Evolutionary conservation across 2,113 vertebrate genomes (phyloP).

Genomic region (Xenopus laevis): DNA sequence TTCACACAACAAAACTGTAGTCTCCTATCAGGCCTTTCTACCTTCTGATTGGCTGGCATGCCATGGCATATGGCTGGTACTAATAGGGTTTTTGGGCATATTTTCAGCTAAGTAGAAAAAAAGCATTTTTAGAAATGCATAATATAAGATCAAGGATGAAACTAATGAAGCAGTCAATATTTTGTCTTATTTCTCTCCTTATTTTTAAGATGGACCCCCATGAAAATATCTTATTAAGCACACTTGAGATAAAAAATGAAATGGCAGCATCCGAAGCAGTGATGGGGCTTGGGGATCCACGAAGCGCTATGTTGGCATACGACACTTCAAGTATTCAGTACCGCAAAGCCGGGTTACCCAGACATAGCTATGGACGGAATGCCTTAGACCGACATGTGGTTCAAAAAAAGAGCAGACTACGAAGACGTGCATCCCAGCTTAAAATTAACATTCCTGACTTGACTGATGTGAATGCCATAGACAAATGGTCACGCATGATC

Average conservation of each 20-base stretch:
- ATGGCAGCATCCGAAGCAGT: constrained; percentile 90
- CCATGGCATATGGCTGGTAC: too few relatives aligned
- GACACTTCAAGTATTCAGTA: constrained; percentile 92
- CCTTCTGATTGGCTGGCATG: too few relatives aligned
- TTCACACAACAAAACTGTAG: too few relatives aligned
- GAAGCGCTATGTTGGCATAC: constrained; percentile 90
- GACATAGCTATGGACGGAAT: constrained; percentile 89
- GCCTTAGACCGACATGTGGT: constrained; percentile 88
- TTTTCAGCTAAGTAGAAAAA: too few relatives aligned
- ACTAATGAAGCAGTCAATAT: too few relatives aligned
- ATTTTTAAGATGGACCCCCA: constrained; percentile 88
- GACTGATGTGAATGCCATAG: constrained; percentile 98
- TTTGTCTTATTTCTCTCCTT: background rate
- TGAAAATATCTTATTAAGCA: constrained; percentile 94
- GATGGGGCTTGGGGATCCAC: constrained; percentile 87
- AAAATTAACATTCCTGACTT: constrained; percentile 97
- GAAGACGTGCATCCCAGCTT: constrained; percentile 89
- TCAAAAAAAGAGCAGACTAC: constrained; percentile 92
- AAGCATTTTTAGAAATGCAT: background rate
- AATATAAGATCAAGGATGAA: background rate
- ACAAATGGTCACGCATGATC: constrained; percentile 97
- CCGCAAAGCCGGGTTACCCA: constrained; percentile 85
- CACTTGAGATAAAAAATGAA: constrained; percentile 97
- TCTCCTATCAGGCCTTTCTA: too few relatives aligned
- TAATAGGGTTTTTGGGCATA: too few relatives aligned